phyloP scores from a whole-genome alignment of 2,113 vertebrate genomes.

The Oryzias javanicus region DNA sequence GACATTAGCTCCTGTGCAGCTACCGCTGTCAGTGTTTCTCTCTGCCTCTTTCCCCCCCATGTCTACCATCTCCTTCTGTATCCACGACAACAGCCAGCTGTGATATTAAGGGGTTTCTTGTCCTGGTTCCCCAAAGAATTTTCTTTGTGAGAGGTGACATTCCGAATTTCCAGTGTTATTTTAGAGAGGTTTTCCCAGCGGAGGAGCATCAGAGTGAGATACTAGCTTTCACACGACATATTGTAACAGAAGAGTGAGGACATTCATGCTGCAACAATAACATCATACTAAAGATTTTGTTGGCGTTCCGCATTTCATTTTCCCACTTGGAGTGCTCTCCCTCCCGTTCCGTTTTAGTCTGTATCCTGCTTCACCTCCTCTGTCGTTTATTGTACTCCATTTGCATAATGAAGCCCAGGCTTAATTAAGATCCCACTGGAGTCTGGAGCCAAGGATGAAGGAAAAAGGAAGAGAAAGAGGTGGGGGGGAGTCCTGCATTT shows the following conservation, averaged over 20 bases:
- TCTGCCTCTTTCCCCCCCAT: slow-evolving; percentile 58
- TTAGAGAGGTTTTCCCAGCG: slow-evolving; percentile 39
- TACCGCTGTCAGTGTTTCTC: slow-evolving; percentile 67
- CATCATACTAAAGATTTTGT: slow-evolving; percentile 36
- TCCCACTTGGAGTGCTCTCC: slow-evolving; percentile 48
- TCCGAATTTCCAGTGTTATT: slow-evolving; percentile 54
- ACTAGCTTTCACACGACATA: slow-evolving; percentile 19
- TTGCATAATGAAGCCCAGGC: slow-evolving; percentile 76
- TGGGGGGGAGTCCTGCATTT: slow-evolving; percentile 59
- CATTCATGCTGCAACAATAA: slow-evolving; percentile 34
- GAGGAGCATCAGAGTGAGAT: slow-evolving; percentile 15
- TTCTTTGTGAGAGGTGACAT: slow-evolving; percentile 50
- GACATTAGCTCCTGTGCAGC: slow-evolving; percentile 73
- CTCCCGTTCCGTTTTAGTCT: slow-evolving; percentile 54
- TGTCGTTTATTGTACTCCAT: slow-evolving; percentile 76
- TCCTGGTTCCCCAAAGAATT: slow-evolving; percentile 60
- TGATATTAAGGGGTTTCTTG: slow-evolving; percentile 65
- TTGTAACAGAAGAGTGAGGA: slow-evolving; percentile 14
- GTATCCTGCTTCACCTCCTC: slow-evolving; percentile 68
- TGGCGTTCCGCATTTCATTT: slow-evolving; percentile 56
- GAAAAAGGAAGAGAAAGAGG: slow-evolving; percentile 60
- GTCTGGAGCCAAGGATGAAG: slow-evolving; percentile 74
- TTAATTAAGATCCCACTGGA: slow-evolving; percentile 79
- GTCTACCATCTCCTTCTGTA: slow-evolving; percentile 54
- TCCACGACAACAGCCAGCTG: slow-evolving; percentile 66